Evolutionary conservation across 2,888 invertebrate species (phyloP).

Genomic region (Ephialtes manifestator): DNA sequence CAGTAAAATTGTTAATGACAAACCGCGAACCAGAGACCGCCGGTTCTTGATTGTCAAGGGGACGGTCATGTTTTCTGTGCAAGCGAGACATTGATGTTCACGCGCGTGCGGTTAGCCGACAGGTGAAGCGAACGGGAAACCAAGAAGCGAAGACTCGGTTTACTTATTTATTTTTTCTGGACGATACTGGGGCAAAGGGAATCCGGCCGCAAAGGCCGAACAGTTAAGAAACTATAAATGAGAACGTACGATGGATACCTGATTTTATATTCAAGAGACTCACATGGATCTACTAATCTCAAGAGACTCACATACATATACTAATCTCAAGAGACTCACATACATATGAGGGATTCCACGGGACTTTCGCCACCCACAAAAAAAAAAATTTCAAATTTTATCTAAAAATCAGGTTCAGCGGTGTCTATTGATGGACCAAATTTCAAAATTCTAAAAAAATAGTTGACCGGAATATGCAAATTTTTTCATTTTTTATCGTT

Average conservation of each 20-base stretch:
- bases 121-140: slow-evolving; percentile 23
- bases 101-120: slow-evolving; percentile 31
- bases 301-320: too few relatives aligned
- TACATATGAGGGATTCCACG: too few relatives aligned
- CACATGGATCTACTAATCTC: not conserved
- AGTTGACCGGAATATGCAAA: too few relatives aligned
- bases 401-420: too few relatives aligned
- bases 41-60: slow-evolving; percentile 55
- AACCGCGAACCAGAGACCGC: slow-evolving; percentile 53
- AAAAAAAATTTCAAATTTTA: too few relatives aligned
- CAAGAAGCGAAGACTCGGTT: slow-evolving; percentile 3
- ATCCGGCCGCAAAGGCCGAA: slow-evolving; percentile 2
- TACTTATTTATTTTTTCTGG: slow-evolving; percentile 2
- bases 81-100: slow-evolving; percentile 38
- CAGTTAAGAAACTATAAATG: not conserved
- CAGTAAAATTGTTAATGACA: slow-evolving; percentile 75
- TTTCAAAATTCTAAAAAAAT: too few relatives aligned
- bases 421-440: too few relatives aligned
- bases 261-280: not conserved
- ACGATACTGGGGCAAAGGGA: slow-evolving; percentile 1
- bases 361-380: too few relatives aligned
- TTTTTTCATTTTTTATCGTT: too few relatives aligned
- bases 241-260: not conserved
- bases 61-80: slow-evolving; percentile 9
- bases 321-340: too few relatives aligned